Base-by-base conservation (phyloP, 37 sponge, comb jelly and placozoan species). In the Lycopodina hypogea region DNA sequence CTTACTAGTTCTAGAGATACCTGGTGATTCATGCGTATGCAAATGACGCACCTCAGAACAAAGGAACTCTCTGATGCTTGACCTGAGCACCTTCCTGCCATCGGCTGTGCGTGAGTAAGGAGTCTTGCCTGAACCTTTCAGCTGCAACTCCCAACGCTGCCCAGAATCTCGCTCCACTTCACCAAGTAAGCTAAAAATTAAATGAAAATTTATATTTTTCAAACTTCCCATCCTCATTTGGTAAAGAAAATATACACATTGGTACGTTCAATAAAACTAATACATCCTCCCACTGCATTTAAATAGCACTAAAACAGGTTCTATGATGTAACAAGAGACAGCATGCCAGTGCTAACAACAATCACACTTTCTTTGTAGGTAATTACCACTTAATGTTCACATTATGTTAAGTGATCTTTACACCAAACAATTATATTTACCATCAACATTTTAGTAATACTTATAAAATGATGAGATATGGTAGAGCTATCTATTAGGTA, bases 61-160 rank as follows among this genome's bases (percentile, higher is more conserved):
- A 1, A 97, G 90, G 69, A 97, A 97, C 78, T 97, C 99, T 45
- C 99, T 76, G 60, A 97, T 81, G 71, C 84, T 82, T 29, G 96
- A 95, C 11, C 99, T 84, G 53, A 97, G 88, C 41, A 97, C 99
- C 48, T 95, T 95, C 60, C 99, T 83, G 36, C 99, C 99, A 71
- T 97, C 99, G 40, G 93, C 99, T 32, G 77, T 76, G 1, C 99
- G 58, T 12, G 93, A 93, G 79, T 88, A 97, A 42, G 99, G 99
- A 7, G 99, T 97, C 75, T 84, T 85, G 11, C 99, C 99, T 6
- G 96, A 80, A 2, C 99, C 99, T 67, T 97, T 97, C 42, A 97
- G 78, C 77, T 97, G 99, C 0, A 97, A 67, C 80, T 97, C 99
- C 99, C 95, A 95, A 0, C 93, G 61, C 83, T 93, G 78, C 34